A percentile compares a stretch with the other conserved stretches of the same genome.
Evolutionary conservation across 2,113 vertebrate species (phyloP).

Genomic region (Excalfactoria chinensis): DNA sequence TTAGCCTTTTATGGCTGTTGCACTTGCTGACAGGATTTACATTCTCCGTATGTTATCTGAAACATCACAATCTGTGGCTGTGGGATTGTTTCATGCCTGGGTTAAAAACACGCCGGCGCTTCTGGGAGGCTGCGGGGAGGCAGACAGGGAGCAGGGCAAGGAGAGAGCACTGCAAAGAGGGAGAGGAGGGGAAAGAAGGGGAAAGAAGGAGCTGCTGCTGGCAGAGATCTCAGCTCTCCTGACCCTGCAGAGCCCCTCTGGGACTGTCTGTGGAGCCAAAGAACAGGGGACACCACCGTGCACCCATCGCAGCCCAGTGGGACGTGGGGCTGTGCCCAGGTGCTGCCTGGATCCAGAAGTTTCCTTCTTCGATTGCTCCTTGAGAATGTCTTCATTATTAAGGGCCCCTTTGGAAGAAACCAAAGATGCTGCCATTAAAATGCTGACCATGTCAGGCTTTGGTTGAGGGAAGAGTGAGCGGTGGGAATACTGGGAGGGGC

Average conservation of each 20-base stretch:
- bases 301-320: neutral
- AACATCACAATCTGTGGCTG: conserved; percentile 58
- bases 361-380: neutral
- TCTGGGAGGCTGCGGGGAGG: conserved; percentile 58
- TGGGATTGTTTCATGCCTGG: conserved; percentile 62
- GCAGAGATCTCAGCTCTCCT: neutral
- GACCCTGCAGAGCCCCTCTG: neutral
- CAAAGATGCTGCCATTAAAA: neutral
- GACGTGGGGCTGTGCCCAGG: too few species aligned
- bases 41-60: conserved; percentile 74
- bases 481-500: too few species aligned
- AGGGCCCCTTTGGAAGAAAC: neutral
- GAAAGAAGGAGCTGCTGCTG: conserved; percentile 34
- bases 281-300: neutral
- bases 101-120: conserved; percentile 70
- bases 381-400: neutral
- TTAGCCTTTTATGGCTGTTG: conserved; percentile 80
- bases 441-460: neutral
- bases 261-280: neutral
- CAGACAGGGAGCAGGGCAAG: neutral
- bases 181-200: neutral
- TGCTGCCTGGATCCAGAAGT: neutral
- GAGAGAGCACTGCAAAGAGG: neutral
- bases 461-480: neutral
- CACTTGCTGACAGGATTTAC: conserved; percentile 81